Conservation (phyloP, 2,113 vertebrate genomes). For the Setophaga petechia region DNA sequence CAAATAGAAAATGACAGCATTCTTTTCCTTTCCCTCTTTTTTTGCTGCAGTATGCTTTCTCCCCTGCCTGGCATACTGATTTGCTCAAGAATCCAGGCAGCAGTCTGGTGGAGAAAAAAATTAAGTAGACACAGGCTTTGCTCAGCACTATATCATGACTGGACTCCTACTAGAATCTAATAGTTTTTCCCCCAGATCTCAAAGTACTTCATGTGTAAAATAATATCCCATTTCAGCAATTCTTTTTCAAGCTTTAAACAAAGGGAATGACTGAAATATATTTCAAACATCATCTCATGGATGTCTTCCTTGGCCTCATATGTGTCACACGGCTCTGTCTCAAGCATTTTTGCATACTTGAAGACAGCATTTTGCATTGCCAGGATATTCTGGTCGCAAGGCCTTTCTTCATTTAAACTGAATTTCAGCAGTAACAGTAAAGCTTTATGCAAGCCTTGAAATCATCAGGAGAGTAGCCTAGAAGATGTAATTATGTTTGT, state of each 20-base stretch:
- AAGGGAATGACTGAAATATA: background rate
- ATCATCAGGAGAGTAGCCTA: background rate
- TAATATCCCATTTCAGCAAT: background rate
- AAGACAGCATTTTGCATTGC: background rate
- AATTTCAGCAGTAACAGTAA: background rate
- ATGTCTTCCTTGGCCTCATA: background rate
- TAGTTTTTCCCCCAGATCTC: background rate
- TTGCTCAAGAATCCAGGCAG: conserved; percentile 16
- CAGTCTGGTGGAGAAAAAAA: conserved; percentile 3
- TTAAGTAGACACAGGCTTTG: background rate
- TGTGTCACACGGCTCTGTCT: background rate
- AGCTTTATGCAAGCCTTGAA: background rate
- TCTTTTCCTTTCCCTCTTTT: background rate
- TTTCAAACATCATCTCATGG: background rate
- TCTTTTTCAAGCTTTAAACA: background rate
- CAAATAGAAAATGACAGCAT: background rate
- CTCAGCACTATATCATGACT: background rate
- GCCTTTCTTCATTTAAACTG: background rate
- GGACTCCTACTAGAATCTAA: background rate
- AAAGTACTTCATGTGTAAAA: background rate
- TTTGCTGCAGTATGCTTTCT: background rate
- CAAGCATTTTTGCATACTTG: background rate
- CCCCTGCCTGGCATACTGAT: background rate
- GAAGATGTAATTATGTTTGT: background rate
- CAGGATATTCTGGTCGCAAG: background rate